A percentile compares a stretch with the other conserved stretches of the same genome.
Conservation (phyloP, 2,888 invertebrate genomes). For the Leptura quadrifasciata region DNA sequence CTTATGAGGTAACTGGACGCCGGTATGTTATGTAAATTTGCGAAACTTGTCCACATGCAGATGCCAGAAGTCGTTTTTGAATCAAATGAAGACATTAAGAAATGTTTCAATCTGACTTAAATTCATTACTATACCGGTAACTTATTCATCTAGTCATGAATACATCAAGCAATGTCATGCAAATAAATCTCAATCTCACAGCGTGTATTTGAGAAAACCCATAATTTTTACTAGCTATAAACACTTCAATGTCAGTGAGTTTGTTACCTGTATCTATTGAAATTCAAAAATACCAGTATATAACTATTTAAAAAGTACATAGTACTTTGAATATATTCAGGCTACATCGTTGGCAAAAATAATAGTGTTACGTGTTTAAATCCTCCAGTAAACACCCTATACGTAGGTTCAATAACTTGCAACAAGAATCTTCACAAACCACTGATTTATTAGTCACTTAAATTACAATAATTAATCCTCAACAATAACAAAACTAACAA, state of each 20-base stretch:
- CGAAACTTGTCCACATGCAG: slow-evolving; percentile 55
- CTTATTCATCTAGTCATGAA: slow-evolving; percentile 54
- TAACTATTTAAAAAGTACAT: neutral
- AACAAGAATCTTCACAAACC: too few species aligned
- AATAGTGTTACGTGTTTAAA: too few species aligned
- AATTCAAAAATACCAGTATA: neutral
- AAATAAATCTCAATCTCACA: slow-evolving; percentile 58
- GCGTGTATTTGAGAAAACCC: slow-evolving; percentile 54
- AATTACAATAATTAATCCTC: too few species aligned
- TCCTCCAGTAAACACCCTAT: too few species aligned
- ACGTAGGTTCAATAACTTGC: too few species aligned
- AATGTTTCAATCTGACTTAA: slow-evolving; percentile 52
- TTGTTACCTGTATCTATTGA: neutral
- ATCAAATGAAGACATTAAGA: slow-evolving; percentile 62
- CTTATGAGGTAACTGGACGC: slow-evolving; percentile 44
- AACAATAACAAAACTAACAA: too few species aligned
- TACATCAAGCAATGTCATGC: slow-evolving; percentile 59
- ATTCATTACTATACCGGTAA: slow-evolving; percentile 54
- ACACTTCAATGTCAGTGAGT: slow-evolving; percentile 38
- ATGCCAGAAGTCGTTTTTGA: slow-evolving; percentile 46
- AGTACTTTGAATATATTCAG: neutral
- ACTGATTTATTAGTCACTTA: too few species aligned
- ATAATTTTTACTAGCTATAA: slow-evolving; percentile 47
- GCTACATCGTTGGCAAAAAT: too few species aligned
- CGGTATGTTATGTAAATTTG: slow-evolving; percentile 51